Evolutionary conservation across 30 jellyfish, hydroid and myxozoan species (phyloP).

Genomic region (Aurelia coerulea): DNA sequence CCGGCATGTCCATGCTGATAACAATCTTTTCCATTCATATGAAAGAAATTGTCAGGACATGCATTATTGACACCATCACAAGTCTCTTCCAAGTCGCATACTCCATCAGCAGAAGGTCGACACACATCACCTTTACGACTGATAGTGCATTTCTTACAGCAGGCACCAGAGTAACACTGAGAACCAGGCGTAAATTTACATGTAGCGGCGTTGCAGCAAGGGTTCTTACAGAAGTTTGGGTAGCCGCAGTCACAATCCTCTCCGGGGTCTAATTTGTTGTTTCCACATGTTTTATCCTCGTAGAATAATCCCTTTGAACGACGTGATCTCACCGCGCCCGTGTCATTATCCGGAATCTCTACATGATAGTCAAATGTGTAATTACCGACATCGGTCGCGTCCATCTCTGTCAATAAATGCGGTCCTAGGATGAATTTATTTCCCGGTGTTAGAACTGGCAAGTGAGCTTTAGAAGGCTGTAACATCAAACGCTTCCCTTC

Average conservation of each 20-base stretch:
- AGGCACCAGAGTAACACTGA: conserved; percentile 50
- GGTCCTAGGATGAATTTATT: conserved; percentile 47
- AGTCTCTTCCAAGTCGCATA: conserved; percentile 49
- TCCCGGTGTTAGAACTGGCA: background rate
- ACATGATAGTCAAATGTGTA: background rate
- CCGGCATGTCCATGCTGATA: conserved; percentile 30
- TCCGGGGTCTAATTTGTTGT: conserved; percentile 58
- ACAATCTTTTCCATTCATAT: conserved; percentile 40
- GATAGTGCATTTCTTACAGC: conserved; percentile 51
- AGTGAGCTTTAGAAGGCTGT: conserved; percentile 8
- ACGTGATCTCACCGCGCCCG: too few relatives aligned
- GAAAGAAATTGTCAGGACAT: conserved; percentile 46
- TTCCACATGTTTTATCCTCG: conserved; percentile 40
- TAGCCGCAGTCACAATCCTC: conserved; percentile 76
- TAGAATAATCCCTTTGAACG: background rate
- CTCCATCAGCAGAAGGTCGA: conserved; percentile 20
- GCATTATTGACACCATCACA: conserved; percentile 54
- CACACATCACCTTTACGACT: conserved; percentile 38
- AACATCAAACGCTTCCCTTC: conserved; percentile 13
- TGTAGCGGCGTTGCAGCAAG: conserved; percentile 61
- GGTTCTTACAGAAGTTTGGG: conserved; percentile 46
- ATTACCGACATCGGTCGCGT: background rate
- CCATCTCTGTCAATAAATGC: conserved; percentile 25
- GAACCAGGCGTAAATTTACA: conserved; percentile 63
- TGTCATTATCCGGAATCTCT: too few relatives aligned